Evolutionary conservation across 2,797 vertebrate genomes (phyloP), one percentile per base, ranked within the genome.

Genomic region (Vireo griseus): DNA sequence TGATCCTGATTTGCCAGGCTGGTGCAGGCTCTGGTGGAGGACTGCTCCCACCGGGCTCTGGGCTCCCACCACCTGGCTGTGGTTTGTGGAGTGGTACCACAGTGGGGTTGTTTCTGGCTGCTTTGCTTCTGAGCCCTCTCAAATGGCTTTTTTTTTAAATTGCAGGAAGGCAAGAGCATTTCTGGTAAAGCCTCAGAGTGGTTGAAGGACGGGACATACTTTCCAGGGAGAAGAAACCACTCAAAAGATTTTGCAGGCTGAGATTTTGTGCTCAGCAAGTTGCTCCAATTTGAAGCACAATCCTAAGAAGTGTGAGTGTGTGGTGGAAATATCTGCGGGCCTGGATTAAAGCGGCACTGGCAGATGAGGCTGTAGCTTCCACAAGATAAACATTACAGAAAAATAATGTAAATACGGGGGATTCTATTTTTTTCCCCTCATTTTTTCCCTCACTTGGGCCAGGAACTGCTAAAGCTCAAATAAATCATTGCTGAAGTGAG

Each of bases 301-400:
- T 65, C 72, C 74, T 58, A 39, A 77, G 74, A 47, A 88, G 40
- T 17, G 40, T 16, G 39, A 92, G 45, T 39, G 78, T 84, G 91
- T 91, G 88, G 94, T 83, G 72, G 94, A 89, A 97, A 84, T 62
- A 77, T 92, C 96, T 95, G 94, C 92, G 71, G 80, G 75, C 91
- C 86, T 85, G 94, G 86, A 91, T 91, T 63, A 17, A 84, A 89
- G 58, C 7, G 1, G 84, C 0, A 4, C 91, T 97, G 84, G 77
- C 92, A 88, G 91, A 76, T 82, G 94, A 92, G 84, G 61, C 87
- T 89, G 39, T 72, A 73, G 39, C 74, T 92, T 92, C 55, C 72
- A 78, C 67, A 82, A 75, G 4, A 47, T 91, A 85, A 91, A 92
- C 81, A 88, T 85, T 96, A 90, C 89, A 91, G 86, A 4, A 24